Conservation (phyloP, 2,113 vertebrate species). For the Callorhinus ursinus region DNA sequence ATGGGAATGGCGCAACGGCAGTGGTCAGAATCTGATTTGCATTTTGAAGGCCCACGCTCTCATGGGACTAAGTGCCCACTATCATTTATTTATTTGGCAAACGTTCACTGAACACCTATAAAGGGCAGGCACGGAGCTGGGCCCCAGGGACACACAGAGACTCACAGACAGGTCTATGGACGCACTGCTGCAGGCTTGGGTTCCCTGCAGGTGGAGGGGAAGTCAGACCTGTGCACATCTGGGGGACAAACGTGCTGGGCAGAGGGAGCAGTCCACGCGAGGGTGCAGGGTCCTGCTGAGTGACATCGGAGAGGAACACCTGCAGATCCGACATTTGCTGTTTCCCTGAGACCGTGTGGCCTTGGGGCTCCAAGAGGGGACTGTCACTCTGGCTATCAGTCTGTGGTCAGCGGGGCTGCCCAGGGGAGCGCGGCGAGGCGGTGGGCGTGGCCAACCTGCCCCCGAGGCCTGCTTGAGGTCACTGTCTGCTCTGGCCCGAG, state of each 20-base stretch:
- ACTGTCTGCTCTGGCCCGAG: background rate
- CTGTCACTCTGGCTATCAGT: fast-evolving
- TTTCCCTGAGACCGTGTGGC: fast-evolving
- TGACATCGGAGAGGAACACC: fast-evolving
- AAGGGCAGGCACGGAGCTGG: background rate
- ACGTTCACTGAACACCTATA: fast-evolving
- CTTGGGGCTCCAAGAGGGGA: background rate
- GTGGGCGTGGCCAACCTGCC: fast-evolving
- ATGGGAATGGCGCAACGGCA: fast-evolving
- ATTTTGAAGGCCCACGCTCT: fast-evolving
- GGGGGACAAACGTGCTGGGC: fast-evolving
- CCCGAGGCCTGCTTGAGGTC: fast-evolving
- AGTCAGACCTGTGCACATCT: fast-evolving
- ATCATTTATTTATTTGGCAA: fast-evolving
- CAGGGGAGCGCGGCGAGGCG: fast-evolving
- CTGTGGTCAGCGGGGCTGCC: fast-evolving
- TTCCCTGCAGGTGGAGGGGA: background rate
- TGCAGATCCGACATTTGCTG: fast-evolving
- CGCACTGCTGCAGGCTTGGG: fast-evolving
- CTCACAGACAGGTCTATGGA: fast-evolving
- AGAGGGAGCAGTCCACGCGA: fast-evolving
- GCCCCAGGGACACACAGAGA: background rate
- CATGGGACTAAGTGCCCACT: fast-evolving
- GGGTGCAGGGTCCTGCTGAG: fast-evolving
- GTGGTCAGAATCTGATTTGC: fast-evolving